Percentiles rank a stretch among this genome's conserved stretches.
These are phyloP conservation scores for Sialia sialis DNA, from an alignment of 2,113 vertebrate genomes.

Conservation along the genomic window DNA sequence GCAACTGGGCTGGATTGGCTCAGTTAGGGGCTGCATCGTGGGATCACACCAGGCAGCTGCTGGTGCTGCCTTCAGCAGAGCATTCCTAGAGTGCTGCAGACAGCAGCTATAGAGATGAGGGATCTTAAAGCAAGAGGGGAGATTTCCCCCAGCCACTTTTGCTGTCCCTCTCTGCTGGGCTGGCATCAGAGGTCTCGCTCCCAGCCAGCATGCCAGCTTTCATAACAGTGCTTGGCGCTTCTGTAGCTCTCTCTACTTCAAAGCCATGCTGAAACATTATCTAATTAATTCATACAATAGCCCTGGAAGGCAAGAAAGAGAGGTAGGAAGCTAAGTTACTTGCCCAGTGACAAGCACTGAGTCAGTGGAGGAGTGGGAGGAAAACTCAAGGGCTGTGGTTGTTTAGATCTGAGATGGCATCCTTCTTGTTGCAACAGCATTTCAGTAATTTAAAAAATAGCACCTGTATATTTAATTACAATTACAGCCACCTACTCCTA, in stretches of 20 bases:
- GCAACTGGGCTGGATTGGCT: rapidly evolving
- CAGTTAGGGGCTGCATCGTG: not conserved
- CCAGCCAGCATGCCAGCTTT: not conserved
- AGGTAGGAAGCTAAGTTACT: not conserved
- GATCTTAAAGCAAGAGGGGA: not conserved
- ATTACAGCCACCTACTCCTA: not conserved
- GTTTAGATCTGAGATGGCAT: not conserved
- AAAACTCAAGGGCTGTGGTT: not conserved
- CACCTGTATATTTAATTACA: not conserved
- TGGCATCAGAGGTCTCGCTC: not conserved
- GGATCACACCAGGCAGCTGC: not conserved
- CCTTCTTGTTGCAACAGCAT: not conserved
- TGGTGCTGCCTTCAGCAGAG: not conserved
- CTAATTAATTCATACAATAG: slow-evolving; percentile 37
- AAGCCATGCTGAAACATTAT: slow-evolving; percentile 8
- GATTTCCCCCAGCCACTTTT: rapidly evolving
- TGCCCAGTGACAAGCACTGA: slow-evolving; percentile 21
- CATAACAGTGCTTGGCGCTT: slow-evolving; percentile 7
- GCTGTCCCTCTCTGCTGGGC: rapidly evolving
- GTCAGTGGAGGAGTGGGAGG: slow-evolving; percentile 41
- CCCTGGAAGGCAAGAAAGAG: slow-evolving; percentile 23
- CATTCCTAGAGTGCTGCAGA: not conserved
- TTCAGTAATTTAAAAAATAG: not conserved
- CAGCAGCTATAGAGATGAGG: not conserved
- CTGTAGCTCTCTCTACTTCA: not conserved